These are phyloP conservation scores for Acanthurus lineatus DNA, from an alignment of 2,797 vertebrate genomes.

Conservation along the genomic window DNA sequence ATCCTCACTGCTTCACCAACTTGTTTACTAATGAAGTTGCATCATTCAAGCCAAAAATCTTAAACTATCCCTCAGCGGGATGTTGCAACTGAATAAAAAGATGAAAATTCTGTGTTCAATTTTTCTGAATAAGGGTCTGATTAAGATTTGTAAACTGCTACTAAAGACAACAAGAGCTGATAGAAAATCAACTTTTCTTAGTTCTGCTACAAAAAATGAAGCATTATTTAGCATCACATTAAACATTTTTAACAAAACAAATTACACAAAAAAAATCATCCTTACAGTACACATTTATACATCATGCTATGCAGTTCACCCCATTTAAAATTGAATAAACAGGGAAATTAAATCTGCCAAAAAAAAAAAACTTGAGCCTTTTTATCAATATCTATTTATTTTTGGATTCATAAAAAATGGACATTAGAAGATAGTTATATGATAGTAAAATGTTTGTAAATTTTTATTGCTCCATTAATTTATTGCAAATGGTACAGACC, in stretches of 20 bases:
- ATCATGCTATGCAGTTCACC: neutral
- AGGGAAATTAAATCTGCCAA: no score
- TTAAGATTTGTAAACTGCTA: neutral
- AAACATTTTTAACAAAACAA: slow-evolving; percentile 11
- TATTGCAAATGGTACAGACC: neutral
- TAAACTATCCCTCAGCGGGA: slow-evolving; percentile 26
- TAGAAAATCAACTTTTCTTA: neutral
- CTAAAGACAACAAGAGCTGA: neutral
- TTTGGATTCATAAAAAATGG: neutral
- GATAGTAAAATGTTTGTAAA: no score
- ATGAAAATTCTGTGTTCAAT: slow-evolving; percentile 13
- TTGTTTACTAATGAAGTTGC: slow-evolving; percentile 65
- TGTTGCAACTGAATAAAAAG: slow-evolving; percentile 18
- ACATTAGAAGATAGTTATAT: neutral
- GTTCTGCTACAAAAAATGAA: neutral
- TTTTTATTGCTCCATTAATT: neutral
- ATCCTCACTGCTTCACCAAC: slow-evolving; percentile 53
- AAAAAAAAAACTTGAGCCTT: neutral
- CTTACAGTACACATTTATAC: neutral
- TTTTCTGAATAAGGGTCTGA: slow-evolving; percentile 31
- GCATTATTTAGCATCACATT: neutral
- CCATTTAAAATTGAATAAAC: neutral
- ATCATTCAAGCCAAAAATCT: slow-evolving; percentile 58
- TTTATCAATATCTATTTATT: neutral
- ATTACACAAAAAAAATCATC: neutral